Base-by-base conservation (phyloP, 1,140 invertebrate genomes). In the Hestina assimilis region DNA sequence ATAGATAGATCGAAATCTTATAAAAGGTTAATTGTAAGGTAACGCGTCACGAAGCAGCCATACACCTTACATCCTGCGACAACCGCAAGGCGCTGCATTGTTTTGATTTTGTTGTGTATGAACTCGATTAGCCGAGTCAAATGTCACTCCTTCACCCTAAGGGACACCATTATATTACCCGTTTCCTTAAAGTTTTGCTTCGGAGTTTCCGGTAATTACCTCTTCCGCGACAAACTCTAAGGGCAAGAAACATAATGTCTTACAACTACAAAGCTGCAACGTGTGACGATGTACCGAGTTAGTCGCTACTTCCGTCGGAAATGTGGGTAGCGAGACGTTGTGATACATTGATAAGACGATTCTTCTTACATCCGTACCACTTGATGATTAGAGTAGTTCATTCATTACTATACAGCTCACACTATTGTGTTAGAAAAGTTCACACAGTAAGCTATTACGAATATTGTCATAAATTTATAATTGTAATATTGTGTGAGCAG, bases 181-280 rank as follows among this genome's bases (percentile, higher is more conserved):
- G 72, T 75, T 82, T 86, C 79, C 83, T 85, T 78, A 72, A 66
- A 74, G 67, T 71, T 63, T 60, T 69, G 59, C 68, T 57, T 63
- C 71, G 60, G 26, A 75, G 75, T 67, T 86, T 88, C 84, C 84
- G 79, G 83, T 61, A 83, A 88, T 88, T 86, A 88, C 68, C 64
- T 73, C 72, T 86, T 86, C 83, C 84, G 74, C 63, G 68, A 69
- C 43, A 31, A 60, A 64, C 69, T 72, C 65, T 69, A 63, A 68
- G 78, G 72, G 69, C 66, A 65, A 66, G 70, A 61, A 72, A 68
- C 35, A 42, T 59, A 68, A 68, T 79, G 72, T 74, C 65, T 75
- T 63, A 59, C 59, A 50, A 72, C 47, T 53, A 68, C 48, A 14
- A 19, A 55, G 58, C 51, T 66, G 69, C 62, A 63, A 61, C 63